Evolutionary conservation across 1,140 invertebrate genomes (phyloP), one percentile per base, ranked within the genome.

Genomic region (Drosophila tristis): DNA sequence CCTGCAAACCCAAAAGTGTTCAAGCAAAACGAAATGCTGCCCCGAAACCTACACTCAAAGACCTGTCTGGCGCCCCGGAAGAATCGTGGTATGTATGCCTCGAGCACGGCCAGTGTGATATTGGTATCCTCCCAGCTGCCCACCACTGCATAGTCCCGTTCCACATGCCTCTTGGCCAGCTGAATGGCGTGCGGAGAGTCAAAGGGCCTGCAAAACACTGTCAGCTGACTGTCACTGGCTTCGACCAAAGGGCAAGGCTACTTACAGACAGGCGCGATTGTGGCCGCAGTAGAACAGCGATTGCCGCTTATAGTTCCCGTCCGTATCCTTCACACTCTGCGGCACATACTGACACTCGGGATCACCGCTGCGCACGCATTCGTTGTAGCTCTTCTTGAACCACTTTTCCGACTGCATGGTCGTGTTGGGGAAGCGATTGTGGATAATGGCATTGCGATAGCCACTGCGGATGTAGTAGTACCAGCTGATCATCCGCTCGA

Each of bases 371-470:
- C 96, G 92, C n/a, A 98, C 97, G 81, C 97, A 98, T 4, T 96
- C 95, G 90, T 97, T 96, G 91, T 97, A 98, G 92, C 97, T 96
- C 94, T 97, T 98, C 91, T 96, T 97, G 3, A 97, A 92, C 97
- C 97, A 98, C 26, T 94, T 94, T 5, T 95, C 96, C 91, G 97
- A 96, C 8, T 96, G 96, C 15, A 97, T 91, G n/a, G 95, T 96
- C 35, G 96, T 93, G 86, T 96, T 95, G 0, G 96, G 96, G 92
- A 97, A 97, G 31, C 95, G 96, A 71, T 95, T 94, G 90, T 97
- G 97, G 71, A 95, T 93, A 75, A 97, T 96, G 1, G 97, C 97
- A 87, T 97, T 97, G 82, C 95, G 95, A 95, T 97, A 98, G 2
- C 96, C 96, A 20, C 96, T 96, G 68, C 97, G 93, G 0, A 97